Evolutionary conservation across 2,888 invertebrate species (phyloP).

Genomic region (Tromatobia lineatoria): DNA sequence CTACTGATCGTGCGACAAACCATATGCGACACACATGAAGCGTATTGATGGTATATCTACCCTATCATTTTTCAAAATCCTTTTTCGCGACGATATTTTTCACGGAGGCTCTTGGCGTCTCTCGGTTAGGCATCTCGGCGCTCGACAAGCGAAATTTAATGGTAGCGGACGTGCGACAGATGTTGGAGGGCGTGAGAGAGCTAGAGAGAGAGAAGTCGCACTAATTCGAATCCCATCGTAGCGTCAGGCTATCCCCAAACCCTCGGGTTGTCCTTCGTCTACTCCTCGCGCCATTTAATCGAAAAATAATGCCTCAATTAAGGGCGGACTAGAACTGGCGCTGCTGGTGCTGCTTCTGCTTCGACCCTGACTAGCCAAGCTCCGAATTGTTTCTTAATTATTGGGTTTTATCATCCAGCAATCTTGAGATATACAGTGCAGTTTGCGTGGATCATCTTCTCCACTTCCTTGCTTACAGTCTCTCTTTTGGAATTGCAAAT

Average conservation of each 20-base stretch:
- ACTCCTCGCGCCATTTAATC: conserved; percentile 77
- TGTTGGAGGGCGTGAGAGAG: conserved; percentile 73
- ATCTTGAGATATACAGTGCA: conserved; percentile 52
- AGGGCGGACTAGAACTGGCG: conserved; percentile 57
- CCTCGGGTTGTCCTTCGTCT: conserved; percentile 52
- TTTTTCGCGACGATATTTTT: conserved; percentile 14
- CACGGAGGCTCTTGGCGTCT: conserved; percentile 47
- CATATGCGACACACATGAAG: not conserved
- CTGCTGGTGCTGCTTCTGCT: conserved; percentile 6
- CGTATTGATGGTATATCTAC: not conserved
- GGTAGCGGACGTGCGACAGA: conserved; percentile 80
- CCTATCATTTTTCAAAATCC: conserved; percentile 25
- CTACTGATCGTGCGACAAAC: conserved; percentile 4
- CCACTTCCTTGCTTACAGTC: not conserved
- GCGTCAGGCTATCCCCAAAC: conserved; percentile 68
- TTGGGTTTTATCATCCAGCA: conserved; percentile 74
- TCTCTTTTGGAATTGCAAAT: conserved; percentile 64
- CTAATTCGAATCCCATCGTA: conserved; percentile 84
- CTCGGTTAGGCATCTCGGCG: conserved; percentile 48
- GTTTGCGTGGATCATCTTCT: conserved; percentile 53
- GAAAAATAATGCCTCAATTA: conserved; percentile 82
- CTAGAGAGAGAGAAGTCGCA: conserved; percentile 67
- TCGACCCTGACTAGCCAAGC: conserved; percentile 66
- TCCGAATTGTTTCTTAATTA: conserved; percentile 81
- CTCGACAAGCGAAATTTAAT: conserved; percentile 82